Conservation (phyloP, 1,140 invertebrate species). For the Delia radicum region DNA sequence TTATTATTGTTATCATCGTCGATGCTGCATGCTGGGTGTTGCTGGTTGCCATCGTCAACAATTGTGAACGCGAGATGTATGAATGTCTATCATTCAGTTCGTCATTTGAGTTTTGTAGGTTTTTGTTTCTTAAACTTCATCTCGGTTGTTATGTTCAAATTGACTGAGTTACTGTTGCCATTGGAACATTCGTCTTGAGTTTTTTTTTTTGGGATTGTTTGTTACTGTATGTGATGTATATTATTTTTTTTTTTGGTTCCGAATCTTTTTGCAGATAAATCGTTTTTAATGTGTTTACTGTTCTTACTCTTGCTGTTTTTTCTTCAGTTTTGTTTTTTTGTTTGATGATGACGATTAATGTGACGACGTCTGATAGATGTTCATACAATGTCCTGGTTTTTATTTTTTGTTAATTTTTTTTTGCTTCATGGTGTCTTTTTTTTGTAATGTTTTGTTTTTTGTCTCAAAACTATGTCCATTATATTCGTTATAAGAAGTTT, state of each 20-base stretch:
- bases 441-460: too few relatives aligned
- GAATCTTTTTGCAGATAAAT: conserved; percentile 16
- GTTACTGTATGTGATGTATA: not conserved
- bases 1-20: not conserved
- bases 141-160: not conserved
- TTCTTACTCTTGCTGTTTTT: not conserved
- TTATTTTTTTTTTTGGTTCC: not conserved
- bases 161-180: conserved; percentile 21
- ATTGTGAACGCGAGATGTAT: not conserved
- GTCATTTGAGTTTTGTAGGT: not conserved
- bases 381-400: conserved; percentile 9
- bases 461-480: not conserved
- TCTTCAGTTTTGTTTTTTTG: not conserved
- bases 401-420: not conserved
- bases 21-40: not conserved
- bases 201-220: not conserved
- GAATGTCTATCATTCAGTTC: conserved; percentile 12
- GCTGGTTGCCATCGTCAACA: not conserved
- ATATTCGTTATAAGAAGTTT: conserved; percentile 1
- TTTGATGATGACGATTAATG: conserved; percentile 18
- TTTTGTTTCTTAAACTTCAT: not conserved
- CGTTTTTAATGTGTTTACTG: conserved; percentile 24
- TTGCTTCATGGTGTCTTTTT: not conserved
- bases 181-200: not conserved
- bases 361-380: conserved; percentile 19